Evolutionary conservation across 1,140 invertebrate species (phyloP), one percentile per base, ranked within the genome.

Genomic region (Coptotermes formosanus): DNA sequence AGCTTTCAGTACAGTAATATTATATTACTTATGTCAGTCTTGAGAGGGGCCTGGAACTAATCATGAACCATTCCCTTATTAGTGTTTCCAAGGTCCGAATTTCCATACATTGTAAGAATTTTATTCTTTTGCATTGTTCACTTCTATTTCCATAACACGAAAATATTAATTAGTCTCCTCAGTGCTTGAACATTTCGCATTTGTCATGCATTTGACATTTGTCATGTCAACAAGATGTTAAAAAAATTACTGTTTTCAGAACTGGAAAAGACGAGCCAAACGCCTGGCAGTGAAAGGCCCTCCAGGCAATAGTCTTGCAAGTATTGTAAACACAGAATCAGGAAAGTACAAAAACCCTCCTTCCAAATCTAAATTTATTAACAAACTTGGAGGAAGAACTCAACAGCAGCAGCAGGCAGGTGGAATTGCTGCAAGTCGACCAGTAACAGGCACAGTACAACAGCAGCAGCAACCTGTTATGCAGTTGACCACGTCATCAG

Each of bases 181-280:
- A 38, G 38, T 38, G 38, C 38, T 2, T 38, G n/a, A 38, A 38
- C 38, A 38, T 55, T 55, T 55, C 52, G 12, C 19, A 4, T 21
- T n/a, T n/a, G n/a, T n/a, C n/a, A n/a, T n/a, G n/a, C n/a, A n/a
- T n/a, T n/a, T n/a, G n/a, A n/a, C n/a, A n/a, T n/a, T n/a, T 55
- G 14, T 55, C n/a, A 82, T 82, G 3, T 30, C 0, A 82, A 38
- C n/a, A n/a, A 32, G 30, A 82, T 30, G 8, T 82, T 21, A 82
- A 82, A 16, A 23, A 16, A 14, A 32, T 48, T 45, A 43, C 23
- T 86, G 88, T 90, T 91, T 89, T 88, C 93, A 96, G 91, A 92
- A 94, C 87, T 96, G 95, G 96, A 94, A 95, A 88, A 92, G 94
- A 59, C 95, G 95, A 88, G 95, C 96, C 0, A 95, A 96, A 90